These are phyloP conservation scores for Bombyx mori DNA, from an alignment of 1,140 invertebrate genomes.

Conservation along the genomic window ASM3026992v2 NC_085111.1:10820501-10821000, in stretches of 20 bases:
- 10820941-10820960: no score
- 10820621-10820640: slow-evolving; percentile 33
- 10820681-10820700: slow-evolving; percentile 20
- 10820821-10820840: not conserved
- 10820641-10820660: slow-evolving; percentile 26
- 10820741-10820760: no score
- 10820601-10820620: slow-evolving; percentile 29
- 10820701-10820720: not conserved
- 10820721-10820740: not conserved
- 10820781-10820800: no score
- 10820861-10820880: no score
- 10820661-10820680: slow-evolving; percentile 28
- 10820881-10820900: not conserved
- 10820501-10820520: slow-evolving; percentile 1
- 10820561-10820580: slow-evolving; percentile 2
- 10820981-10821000: no score
- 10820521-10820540: slow-evolving; percentile 4
- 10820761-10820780: no score
- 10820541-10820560: not conserved
- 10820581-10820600: slow-evolving; percentile 15
- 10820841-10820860: not conserved
- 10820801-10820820: no score
- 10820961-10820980: no score
- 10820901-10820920: not conserved
- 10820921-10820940: no score